phyloP scores from a whole-genome alignment of 2,113 vertebrate genomes.

The Dipodomys ordii region DNA sequence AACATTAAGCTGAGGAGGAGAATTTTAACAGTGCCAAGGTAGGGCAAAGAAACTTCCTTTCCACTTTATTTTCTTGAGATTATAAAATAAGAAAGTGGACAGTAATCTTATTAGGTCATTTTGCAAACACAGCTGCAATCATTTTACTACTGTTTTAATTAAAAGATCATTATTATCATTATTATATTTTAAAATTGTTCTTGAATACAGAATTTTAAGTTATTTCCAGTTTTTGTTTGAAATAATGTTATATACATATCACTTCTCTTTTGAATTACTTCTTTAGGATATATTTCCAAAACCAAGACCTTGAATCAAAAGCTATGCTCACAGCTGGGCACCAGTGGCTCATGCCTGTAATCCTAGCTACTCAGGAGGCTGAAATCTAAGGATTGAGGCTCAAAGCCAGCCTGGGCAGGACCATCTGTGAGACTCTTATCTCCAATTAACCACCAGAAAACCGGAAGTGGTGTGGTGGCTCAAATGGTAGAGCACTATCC shows the following conservation, averaged over 20 bases:
- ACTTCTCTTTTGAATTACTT: conserved; percentile 47
- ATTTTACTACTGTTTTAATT: background rate
- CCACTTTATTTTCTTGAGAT: conserved; percentile 30
- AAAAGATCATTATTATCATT: background rate
- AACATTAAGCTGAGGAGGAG: conserved; percentile 37
- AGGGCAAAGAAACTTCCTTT: conserved; percentile 9
- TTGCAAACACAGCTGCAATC: background rate
- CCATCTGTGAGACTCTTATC: no score
- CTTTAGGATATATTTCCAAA: background rate
- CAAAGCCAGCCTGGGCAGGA: no score
- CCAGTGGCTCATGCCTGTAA: no score
- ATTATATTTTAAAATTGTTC: conserved; percentile 25
- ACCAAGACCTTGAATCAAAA: conserved; percentile 7
- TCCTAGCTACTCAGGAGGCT: no score
- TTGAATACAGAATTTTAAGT: conserved; percentile 43
- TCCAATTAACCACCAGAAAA: no score
- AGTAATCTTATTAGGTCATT: conserved; percentile 19
- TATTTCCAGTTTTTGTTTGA: conserved; percentile 31
- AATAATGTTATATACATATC: conserved; percentile 15
- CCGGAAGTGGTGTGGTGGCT: no score
- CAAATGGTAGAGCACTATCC: no score
- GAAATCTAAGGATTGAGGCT: no score
- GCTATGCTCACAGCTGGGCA: background rate
- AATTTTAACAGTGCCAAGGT: background rate
- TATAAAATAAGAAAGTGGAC: background rate